Evolutionary conservation across 2,113 vertebrate genomes (phyloP).

Genomic region (Burhinus oedicnemus): DNA sequence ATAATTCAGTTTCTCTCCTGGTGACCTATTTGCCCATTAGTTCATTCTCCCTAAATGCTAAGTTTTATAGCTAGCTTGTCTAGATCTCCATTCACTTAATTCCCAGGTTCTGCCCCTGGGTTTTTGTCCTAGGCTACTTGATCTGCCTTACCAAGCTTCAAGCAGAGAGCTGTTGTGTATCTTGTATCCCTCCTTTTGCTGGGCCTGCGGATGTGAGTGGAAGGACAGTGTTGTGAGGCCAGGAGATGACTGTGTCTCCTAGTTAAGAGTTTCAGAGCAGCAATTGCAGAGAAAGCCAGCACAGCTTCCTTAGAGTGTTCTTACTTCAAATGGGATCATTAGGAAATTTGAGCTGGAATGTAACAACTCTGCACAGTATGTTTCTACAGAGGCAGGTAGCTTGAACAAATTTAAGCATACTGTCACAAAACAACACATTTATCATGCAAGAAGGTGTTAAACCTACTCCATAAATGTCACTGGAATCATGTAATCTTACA

Average conservation of each 20-base stretch:
- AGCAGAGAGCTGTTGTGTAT: background rate
- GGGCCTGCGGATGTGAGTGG: background rate
- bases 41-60: background rate
- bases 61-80: background rate
- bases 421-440: background rate
- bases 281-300: background rate
- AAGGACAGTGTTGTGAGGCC: background rate
- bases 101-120: background rate
- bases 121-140: background rate
- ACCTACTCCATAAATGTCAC: background rate
- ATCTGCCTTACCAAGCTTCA: background rate
- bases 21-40: background rate
- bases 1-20: background rate
- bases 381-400: background rate
- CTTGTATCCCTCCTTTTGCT: background rate
- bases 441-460: background rate
- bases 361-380: accelerated
- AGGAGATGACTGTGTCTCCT: background rate
- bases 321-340: background rate
- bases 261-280: background rate
- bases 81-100: background rate
- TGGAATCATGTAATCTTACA: background rate
- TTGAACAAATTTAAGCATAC: accelerated
- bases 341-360: background rate
- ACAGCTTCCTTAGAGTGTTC: background rate